Evolutionary conservation across 1,140 invertebrate species (phyloP).

Genomic region (Tetragonula clypearis): DNA sequence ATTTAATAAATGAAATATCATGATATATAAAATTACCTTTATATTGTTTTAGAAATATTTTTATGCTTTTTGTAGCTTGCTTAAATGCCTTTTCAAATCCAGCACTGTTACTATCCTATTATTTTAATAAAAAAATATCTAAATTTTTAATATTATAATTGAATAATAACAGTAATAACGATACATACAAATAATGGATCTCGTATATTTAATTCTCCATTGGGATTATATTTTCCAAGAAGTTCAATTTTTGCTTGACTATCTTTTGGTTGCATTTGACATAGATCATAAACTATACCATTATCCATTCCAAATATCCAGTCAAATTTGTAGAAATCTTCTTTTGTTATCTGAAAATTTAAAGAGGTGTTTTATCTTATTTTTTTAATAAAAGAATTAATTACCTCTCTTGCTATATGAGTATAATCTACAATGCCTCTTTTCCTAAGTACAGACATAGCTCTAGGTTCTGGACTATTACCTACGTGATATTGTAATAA

Average conservation of each 20-base stretch:
- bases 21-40: slow-evolving; percentile 17
- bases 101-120: slow-evolving; percentile 83
- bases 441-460: slow-evolving; percentile 86
- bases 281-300: slow-evolving; percentile 88
- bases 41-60: slow-evolving; percentile 84
- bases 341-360: slow-evolving; percentile 83
- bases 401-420: slow-evolving; percentile 90
- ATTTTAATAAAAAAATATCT: slow-evolving; percentile 41
- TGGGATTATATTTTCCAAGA: slow-evolving; percentile 91
- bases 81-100: slow-evolving; percentile 89
- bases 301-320: slow-evolving; percentile 97
- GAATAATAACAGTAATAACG: slow-evolving; percentile 1
- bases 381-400: not conserved
- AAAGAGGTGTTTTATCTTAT: not conserved
- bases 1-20: slow-evolving; percentile 2
- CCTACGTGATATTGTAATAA: slow-evolving; percentile 93
- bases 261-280: slow-evolving; percentile 83
- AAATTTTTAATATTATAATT: slow-evolving; percentile 3
- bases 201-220: slow-evolving; percentile 89
- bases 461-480: slow-evolving; percentile 89
- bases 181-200: slow-evolving; percentile 93
- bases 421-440: slow-evolving; percentile 86
- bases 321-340: slow-evolving; percentile 90
- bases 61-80: slow-evolving; percentile 86
- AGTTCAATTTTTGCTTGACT: slow-evolving; percentile 88